Conservation (phyloP, 2,113 vertebrate genomes). For the Steatornis caripensis region DNA sequence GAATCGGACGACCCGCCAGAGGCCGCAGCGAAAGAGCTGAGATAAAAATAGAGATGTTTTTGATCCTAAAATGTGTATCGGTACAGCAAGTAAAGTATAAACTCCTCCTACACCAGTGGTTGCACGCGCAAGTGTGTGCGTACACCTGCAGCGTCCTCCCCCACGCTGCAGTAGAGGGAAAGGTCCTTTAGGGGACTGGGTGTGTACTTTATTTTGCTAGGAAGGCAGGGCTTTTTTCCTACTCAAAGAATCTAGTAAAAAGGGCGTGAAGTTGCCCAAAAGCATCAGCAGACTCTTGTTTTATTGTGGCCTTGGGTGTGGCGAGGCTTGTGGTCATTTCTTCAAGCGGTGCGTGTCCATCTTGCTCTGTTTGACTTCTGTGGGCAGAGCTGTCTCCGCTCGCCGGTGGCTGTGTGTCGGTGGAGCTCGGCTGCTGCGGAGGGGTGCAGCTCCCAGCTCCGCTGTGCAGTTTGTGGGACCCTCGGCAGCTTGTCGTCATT, state of each 20-base stretch:
- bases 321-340: not conserved
- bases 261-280: not conserved
- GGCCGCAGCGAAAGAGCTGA: not conserved
- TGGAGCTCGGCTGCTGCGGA: fast-evolving
- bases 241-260: not conserved
- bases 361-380: not conserved
- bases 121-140: fast-evolving
- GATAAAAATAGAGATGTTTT: not conserved
- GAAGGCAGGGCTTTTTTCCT: not conserved
- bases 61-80: not conserved
- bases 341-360: not conserved
- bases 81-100: not conserved
- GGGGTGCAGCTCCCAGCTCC: not conserved
- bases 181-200: not conserved
- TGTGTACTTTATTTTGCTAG: not conserved
- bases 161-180: not conserved
- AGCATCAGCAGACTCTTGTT: not conserved
- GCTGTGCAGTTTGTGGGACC: not conserved
- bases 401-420: fast-evolving
- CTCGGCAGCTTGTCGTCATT: not conserved
- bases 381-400: not conserved
- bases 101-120: not conserved
- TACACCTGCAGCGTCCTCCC: not conserved
- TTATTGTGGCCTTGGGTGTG: not conserved
- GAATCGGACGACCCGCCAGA: not conserved